These are phyloP conservation scores for Gonioctena quinquepunctata DNA, from an alignment of 1,140 invertebrate species.

Conservation along the genomic window DNA sequence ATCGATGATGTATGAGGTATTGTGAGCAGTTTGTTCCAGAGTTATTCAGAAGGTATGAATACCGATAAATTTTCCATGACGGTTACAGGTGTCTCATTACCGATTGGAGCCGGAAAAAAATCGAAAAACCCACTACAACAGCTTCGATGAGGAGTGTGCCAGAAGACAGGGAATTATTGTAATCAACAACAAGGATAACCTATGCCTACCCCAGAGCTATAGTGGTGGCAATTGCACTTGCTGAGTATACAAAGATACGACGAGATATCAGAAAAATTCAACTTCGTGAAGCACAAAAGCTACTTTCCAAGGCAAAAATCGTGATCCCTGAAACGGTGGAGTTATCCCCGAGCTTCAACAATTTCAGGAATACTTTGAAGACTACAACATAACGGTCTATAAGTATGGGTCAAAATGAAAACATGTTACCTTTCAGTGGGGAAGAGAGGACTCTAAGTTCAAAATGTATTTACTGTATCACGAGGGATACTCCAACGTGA, in stretches of 20 bases:
- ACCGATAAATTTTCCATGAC: not conserved
- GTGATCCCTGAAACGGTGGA: not conserved
- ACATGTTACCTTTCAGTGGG: not conserved
- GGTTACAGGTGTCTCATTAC: not conserved
- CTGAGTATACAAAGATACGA: not conserved
- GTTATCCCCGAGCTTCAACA: not conserved
- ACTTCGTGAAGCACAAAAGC: not conserved
- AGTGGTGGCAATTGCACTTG: conserved; percentile 1
- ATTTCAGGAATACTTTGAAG: not conserved
- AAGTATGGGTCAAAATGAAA: conserved; percentile 2
- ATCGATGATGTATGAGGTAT: no score
- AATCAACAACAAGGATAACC: conserved; percentile 3
- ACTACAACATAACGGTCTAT: not conserved
- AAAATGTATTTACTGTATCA: not conserved
- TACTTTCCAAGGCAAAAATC: not conserved
- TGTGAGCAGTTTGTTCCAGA: no score
- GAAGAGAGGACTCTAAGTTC: not conserved
- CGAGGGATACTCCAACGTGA: not conserved
- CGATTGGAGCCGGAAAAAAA: not conserved
- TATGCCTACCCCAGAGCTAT: not conserved
- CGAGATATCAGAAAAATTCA: conserved; percentile 7
- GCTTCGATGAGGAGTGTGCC: not conserved
- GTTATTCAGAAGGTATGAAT: not conserved
- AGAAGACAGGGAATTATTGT: not conserved
- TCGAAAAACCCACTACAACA: not conserved